Conservation (phyloP, 2,888 invertebrate species). For the Hyposoter didymator region DNA sequence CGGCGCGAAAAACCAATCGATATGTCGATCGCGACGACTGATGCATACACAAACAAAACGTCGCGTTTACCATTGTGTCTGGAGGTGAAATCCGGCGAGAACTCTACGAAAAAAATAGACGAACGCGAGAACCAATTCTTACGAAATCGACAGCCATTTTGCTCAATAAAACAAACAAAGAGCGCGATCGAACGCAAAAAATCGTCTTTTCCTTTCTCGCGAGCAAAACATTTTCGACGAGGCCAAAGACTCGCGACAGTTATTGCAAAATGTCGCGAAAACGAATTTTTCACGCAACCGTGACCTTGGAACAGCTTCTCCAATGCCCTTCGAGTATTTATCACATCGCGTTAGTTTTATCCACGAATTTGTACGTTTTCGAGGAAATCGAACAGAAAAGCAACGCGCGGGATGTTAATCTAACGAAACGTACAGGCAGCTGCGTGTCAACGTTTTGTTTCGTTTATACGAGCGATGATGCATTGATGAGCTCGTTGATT, state of each 20-base stretch:
- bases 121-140: not conserved
- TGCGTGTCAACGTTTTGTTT: not conserved
- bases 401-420: not conserved
- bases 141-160: not conserved
- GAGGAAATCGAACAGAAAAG: not conserved
- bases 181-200: not conserved
- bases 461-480: not conserved
- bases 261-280: not conserved
- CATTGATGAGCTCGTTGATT: slow-evolving; percentile 11
- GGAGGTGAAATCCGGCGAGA: not conserved
- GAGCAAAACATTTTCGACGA: not conserved
- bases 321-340: no score
- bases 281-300: no score
- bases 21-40: slow-evolving; percentile 28
- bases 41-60: slow-evolving; percentile 17
- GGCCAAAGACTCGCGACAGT: not conserved
- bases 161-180: not conserved
- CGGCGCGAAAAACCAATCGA: slow-evolving; percentile 20
- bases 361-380: not conserved
- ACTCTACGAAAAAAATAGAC: not conserved
- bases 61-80: not conserved
- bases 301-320: no score
- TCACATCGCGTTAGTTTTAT: no score
- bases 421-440: not conserved
- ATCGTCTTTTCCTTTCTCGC: not conserved